Evolutionary conservation across 2,888 invertebrate genomes (phyloP).

Genomic region (Amitus sp.): DNA sequence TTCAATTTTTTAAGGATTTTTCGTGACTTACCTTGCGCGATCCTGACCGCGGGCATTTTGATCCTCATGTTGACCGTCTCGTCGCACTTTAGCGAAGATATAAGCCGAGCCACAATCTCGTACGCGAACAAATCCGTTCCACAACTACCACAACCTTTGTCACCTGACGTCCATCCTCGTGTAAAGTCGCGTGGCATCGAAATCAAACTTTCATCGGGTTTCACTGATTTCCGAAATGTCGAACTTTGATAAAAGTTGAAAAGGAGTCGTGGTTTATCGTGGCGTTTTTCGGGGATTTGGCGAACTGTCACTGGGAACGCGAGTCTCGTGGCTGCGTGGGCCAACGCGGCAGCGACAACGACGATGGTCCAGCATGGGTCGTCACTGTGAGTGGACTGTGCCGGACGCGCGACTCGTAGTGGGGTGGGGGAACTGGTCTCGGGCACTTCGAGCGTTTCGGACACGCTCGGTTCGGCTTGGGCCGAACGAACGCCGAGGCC

Average conservation of each 20-base stretch:
- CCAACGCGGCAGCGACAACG: slow-evolving; percentile 56
- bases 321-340: slow-evolving; percentile 36
- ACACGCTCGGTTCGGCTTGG: slow-evolving; percentile 59
- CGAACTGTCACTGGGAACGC: slow-evolving; percentile 10
- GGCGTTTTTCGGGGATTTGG: not conserved
- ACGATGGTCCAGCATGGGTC: slow-evolving; percentile 65
- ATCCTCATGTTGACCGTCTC: slow-evolving; percentile 86
- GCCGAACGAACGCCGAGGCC: slow-evolving; percentile 43
- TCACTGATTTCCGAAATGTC: too few relatives aligned
- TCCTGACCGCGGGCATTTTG: slow-evolving; percentile 97
- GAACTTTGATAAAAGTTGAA: too few relatives aligned
- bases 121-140: slow-evolving; percentile 1
- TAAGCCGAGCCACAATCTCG: not conserved
- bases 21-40: slow-evolving; percentile 87
- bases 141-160: slow-evolving; percentile 19
- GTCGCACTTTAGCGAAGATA: slow-evolving; percentile 9
- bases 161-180: slow-evolving; percentile 40
- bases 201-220: slow-evolving; percentile 1
- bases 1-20: too few relatives aligned
- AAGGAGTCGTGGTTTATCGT: too few relatives aligned
- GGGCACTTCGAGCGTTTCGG: slow-evolving; percentile 63
- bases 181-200: slow-evolving; percentile 17
- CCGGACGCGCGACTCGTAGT: slow-evolving; percentile 62
- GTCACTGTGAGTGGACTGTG: slow-evolving; percentile 66
- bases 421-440: slow-evolving; percentile 62